Conservation (phyloP, 2,113 vertebrate species). For the Australoheros scitulus region DNA sequence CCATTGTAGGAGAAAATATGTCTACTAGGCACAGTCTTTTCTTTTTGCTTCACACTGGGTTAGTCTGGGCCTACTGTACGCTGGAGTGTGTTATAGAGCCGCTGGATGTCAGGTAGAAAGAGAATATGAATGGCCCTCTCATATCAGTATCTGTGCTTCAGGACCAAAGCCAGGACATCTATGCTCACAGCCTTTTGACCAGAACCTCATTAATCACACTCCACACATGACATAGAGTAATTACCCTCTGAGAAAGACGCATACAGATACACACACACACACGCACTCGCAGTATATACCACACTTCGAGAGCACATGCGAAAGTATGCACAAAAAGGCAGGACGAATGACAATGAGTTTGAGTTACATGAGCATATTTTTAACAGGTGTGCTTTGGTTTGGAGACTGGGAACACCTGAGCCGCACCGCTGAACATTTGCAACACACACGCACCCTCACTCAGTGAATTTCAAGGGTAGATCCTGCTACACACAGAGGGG, state of each 20-base stretch:
- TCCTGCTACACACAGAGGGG: conserved; percentile 17
- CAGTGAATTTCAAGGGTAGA: conserved; percentile 70
- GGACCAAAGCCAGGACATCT: conserved; percentile 69
- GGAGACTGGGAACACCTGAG: conserved; percentile 2
- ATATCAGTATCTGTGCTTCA: conserved; percentile 61
- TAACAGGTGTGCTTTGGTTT: conserved; percentile 32
- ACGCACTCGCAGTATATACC: background rate
- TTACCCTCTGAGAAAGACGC: conserved; percentile 63
- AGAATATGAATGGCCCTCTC: conserved; percentile 51
- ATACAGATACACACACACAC: conserved; percentile 24
- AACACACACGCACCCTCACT: background rate
- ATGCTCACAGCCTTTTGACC: conserved; percentile 68
- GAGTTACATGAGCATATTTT: conserved; percentile 36
- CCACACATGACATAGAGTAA: conserved; percentile 76
- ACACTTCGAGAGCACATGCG: background rate
- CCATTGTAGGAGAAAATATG: background rate
- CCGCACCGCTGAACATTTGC: background rate
- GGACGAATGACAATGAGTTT: conserved; percentile 3
- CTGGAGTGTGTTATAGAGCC: background rate
- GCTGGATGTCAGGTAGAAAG: conserved; percentile 23
- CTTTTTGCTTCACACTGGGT: background rate
- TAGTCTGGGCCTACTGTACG: background rate
- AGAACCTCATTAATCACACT: conserved; percentile 80
- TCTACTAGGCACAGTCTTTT: background rate
- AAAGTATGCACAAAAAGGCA: conserved; percentile 17